phyloP scores from a whole-genome alignment of 2,888 invertebrate species.

The Allolobophora icterica region DNA sequence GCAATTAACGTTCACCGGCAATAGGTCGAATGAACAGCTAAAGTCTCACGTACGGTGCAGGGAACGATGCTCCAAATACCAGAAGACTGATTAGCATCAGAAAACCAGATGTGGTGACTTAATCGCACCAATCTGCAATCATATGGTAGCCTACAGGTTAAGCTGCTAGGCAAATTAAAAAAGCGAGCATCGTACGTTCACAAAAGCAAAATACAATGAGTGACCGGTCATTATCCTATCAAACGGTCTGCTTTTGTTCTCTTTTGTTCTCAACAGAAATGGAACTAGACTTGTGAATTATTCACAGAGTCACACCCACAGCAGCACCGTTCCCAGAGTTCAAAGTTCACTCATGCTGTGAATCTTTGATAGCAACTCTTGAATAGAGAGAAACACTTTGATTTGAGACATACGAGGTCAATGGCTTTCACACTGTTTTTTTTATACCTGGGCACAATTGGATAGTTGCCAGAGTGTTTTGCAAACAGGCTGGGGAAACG shows the following conservation, averaged over 20 bases:
- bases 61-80: not conserved
- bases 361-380: not conserved
- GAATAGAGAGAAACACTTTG: too few relatives aligned
- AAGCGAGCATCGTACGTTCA: not conserved
- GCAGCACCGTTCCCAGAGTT: not conserved
- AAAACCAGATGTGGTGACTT: not conserved
- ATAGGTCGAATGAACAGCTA: not conserved
- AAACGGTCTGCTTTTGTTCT: not conserved
- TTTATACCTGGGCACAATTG: too few relatives aligned
- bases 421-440: too few relatives aligned
- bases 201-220: not conserved
- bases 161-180: not conserved
- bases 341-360: not conserved
- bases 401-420: too few relatives aligned
- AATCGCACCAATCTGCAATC: accelerated
- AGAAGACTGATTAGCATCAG: not conserved
- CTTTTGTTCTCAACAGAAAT: not conserved
- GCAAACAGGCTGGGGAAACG: too few relatives aligned
- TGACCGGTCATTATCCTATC: not conserved
- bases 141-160: not conserved
- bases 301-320: too few relatives aligned
- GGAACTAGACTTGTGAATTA: too few relatives aligned
- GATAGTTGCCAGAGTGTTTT: too few relatives aligned
- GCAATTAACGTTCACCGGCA: too few relatives aligned
- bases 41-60: not conserved